Conservation (phyloP, 2,888 invertebrate genomes). For the Hetaerina titia region DNA sequence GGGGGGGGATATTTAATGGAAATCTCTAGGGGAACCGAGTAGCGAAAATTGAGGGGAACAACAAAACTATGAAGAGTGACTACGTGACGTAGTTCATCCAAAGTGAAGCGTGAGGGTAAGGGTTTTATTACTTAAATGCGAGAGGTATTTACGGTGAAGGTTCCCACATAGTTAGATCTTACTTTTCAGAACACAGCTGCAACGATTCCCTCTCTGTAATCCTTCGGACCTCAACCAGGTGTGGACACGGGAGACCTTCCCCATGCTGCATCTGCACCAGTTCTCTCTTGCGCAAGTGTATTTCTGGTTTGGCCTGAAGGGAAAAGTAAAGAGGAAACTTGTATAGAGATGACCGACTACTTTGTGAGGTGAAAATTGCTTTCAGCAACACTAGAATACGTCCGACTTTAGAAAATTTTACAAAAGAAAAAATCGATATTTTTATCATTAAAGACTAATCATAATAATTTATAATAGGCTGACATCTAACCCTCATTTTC, state of each 20-base stretch:
- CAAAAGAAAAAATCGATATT: background rate
- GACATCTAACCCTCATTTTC: background rate
- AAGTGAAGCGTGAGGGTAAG: too few species aligned
- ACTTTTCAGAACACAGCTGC: constrained; percentile 75
- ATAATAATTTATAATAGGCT: background rate
- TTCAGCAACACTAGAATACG: too few species aligned
- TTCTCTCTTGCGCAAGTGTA: constrained; percentile 74
- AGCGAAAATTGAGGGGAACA: too few species aligned
- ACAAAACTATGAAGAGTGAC: too few species aligned
- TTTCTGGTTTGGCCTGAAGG: constrained; percentile 72
- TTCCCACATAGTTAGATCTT: constrained; percentile 69
- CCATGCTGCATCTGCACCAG: constrained; percentile 75
- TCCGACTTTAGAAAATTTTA: too few species aligned
- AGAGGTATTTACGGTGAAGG: background rate
- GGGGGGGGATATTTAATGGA: too few species aligned
- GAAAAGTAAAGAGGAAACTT: background rate
- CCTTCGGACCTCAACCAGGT: constrained; percentile 74
- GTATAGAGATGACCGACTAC: background rate
- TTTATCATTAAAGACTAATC: background rate
- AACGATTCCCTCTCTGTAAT: constrained; percentile 74
- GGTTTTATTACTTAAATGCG: too few species aligned
- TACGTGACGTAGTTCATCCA: too few species aligned
- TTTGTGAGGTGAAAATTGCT: too few species aligned
- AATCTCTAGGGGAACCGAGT: too few species aligned
- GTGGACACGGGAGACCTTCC: constrained; percentile 75